Evolutionary conservation across 2,113 vertebrate species (phyloP).

Genomic region (Atrichornis clamosus): DNA sequence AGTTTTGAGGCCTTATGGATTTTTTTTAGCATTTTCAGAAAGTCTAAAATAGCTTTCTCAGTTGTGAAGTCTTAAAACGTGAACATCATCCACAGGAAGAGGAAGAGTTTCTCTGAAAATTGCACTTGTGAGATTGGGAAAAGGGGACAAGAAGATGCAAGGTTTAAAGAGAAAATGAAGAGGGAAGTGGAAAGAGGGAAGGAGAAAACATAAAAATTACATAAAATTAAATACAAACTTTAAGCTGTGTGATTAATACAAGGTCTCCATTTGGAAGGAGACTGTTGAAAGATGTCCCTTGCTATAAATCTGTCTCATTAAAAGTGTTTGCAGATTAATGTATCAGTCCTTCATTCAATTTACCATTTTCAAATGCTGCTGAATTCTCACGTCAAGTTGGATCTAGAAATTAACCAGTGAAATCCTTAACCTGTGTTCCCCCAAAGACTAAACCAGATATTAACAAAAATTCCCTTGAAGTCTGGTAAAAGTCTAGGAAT

Average conservation of each 20-base stretch:
- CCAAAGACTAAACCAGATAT: not conserved
- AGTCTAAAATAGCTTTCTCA: not conserved
- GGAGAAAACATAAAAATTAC: not conserved
- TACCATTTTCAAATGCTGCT: not conserved
- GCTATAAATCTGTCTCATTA: not conserved
- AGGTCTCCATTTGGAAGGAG: not conserved
- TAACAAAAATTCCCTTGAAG: not conserved
- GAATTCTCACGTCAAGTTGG: not conserved
- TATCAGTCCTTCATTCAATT: not conserved
- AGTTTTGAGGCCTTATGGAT: not conserved
- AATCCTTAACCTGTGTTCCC: not conserved
- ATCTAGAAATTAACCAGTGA: not conserved
- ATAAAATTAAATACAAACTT: not conserved
- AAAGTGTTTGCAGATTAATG: not conserved
- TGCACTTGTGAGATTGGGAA: not conserved
- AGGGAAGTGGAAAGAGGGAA: not conserved
- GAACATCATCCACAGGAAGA: not conserved
- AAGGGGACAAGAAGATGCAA: not conserved
- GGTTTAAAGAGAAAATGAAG: not conserved
- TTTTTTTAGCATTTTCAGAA: not conserved
- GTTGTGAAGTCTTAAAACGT: not conserved
- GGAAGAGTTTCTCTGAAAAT: not conserved
- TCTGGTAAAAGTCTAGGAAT: not conserved
- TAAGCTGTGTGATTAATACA: not conserved
- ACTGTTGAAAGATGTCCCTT: not conserved